A percentile compares a stretch with the other conserved stretches of the same genome.
These are phyloP conservation scores for Cylindroiulus punctatus DNA, from an alignment of 2,888 invertebrate genomes.

Conservation along the genomic window DNA sequence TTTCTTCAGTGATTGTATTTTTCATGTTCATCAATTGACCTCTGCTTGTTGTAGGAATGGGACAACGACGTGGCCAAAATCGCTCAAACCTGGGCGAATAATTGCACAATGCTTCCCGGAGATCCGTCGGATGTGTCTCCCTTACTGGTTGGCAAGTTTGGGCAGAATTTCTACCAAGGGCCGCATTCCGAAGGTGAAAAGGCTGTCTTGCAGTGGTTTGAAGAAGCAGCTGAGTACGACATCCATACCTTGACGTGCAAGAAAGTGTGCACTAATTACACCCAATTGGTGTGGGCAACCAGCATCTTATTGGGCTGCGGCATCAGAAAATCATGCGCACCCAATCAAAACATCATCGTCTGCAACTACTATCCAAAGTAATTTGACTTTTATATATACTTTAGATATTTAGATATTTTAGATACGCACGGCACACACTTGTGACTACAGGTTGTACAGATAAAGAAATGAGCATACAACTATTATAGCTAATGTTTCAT, in stretches of 20 bases:
- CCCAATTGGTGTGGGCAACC: background rate
- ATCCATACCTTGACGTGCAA: background rate
- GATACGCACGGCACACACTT: too few relatives aligned
- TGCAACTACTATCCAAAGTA: background rate
- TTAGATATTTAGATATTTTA: too few relatives aligned
- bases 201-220: background rate
- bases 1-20: too few relatives aligned
- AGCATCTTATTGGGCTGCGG: background rate
- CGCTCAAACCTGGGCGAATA: background rate
- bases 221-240: background rate
- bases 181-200: background rate
- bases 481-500: too few relatives aligned
- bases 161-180: background rate
- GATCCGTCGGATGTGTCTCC: background rate
- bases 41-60: conserved; percentile 8
- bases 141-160: background rate
- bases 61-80: background rate
- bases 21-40: too few relatives aligned
- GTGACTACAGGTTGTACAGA: too few relatives aligned
- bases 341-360: background rate
- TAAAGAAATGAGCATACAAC: too few relatives aligned
- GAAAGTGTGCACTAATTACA: background rate
- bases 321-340: background rate
- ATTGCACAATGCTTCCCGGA: background rate
- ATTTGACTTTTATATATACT: too few relatives aligned